Conservation (phyloP, 2,888 invertebrate genomes). For the Sympetrum striolatum region DNA sequence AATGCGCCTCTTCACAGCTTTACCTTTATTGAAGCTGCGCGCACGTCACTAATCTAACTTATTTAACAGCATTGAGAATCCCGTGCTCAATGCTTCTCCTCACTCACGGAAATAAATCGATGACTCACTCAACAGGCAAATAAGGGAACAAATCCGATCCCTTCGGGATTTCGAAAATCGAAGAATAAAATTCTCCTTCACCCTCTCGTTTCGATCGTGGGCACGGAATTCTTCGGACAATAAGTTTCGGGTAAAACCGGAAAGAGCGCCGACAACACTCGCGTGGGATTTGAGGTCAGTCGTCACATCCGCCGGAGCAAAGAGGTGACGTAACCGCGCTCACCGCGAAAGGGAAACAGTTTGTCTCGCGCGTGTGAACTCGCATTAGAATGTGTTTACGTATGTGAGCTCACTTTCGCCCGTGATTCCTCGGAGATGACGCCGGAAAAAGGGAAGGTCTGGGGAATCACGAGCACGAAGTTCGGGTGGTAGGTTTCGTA, state of each 20-base stretch:
- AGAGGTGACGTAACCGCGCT: not conserved
- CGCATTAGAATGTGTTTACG: not conserved
- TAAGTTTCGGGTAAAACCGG: not conserved
- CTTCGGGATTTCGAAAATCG: not conserved
- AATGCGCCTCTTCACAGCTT: no score
- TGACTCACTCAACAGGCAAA: not conserved
- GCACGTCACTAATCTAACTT: no score
- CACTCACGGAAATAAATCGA: not conserved
- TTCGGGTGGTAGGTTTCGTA: no score
- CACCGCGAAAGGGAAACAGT: constrained; percentile 20
- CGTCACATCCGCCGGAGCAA: constrained; percentile 11
- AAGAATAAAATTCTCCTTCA: not conserved
- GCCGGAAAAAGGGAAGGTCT: not conserved
- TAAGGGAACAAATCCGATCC: not conserved
- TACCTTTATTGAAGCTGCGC: no score
- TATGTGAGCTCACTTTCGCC: not conserved
- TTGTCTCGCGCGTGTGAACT: not conserved
- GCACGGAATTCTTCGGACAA: not conserved
- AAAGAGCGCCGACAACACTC: not conserved
- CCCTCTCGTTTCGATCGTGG: not conserved
- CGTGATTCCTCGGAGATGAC: not conserved
- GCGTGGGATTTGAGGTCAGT: constrained; percentile 40
- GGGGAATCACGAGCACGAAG: no score
- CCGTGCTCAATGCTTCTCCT: not conserved
- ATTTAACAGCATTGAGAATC: no score